These are phyloP conservation scores for Noctua comes DNA, from an alignment of 2,888 invertebrate species.

Conservation along the genomic window DNA sequence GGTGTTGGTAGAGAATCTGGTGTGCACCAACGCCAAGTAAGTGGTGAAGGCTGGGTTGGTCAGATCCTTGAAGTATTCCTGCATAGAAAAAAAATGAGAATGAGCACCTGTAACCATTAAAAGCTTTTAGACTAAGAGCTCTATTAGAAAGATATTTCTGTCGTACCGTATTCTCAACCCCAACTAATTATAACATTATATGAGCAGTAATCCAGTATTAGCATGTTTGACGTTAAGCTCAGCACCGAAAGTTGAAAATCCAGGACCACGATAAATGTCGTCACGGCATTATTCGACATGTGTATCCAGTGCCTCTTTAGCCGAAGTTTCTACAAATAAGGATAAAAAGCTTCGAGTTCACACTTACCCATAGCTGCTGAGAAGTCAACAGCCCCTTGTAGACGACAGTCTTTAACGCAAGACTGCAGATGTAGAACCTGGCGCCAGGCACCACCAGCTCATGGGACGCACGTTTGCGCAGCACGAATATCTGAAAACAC, in stretches of 20 bases:
- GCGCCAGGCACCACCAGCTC: slow-evolving; percentile 95
- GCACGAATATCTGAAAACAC: slow-evolving; percentile 94
- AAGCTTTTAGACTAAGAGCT: not conserved
- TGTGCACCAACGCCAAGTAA: slow-evolving; percentile 98
- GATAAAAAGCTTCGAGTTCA: not conserved
- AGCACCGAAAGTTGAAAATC: not conserved
- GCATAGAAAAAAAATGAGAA: not conserved
- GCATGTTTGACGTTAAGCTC: not conserved
- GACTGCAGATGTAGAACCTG: slow-evolving; percentile 98
- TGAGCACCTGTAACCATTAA: not conserved
- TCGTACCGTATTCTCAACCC: not conserved
- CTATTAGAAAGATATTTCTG: not conserved
- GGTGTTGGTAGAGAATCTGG: slow-evolving; percentile 99
- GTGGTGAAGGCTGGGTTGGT: slow-evolving; percentile 95
- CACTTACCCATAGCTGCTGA: slow-evolving; percentile 95
- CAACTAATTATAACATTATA: not conserved
- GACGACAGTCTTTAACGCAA: slow-evolving; percentile 97
- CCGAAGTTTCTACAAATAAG: not conserved
- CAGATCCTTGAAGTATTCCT: slow-evolving; percentile 94
- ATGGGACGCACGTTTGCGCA: slow-evolving; percentile 98
- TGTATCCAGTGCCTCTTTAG: not conserved
- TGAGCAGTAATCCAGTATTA: not conserved
- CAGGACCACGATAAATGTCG: not conserved
- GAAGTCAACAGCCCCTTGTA: slow-evolving; percentile 99
- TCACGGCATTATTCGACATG: not conserved